Evolutionary conservation across 2,113 vertebrate species (phyloP).

Genomic region (Nycticorax nycticorax): DNA sequence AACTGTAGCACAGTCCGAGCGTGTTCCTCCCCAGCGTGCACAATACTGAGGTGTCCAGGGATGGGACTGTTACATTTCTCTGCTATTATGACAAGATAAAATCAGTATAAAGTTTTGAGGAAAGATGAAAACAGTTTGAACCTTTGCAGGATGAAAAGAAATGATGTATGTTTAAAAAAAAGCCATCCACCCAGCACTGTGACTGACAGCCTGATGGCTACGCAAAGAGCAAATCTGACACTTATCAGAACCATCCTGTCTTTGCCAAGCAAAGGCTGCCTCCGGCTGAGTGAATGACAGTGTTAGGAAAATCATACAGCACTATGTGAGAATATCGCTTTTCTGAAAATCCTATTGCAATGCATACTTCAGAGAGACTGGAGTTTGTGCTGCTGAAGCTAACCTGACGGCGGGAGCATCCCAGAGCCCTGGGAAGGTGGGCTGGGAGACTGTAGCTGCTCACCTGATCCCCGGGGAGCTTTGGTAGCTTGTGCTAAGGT

Average conservation of each 20-base stretch:
- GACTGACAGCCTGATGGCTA: not conserved
- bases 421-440: not conserved
- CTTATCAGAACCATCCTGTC: not conserved
- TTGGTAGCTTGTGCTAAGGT: not conserved
- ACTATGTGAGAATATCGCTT: not conserved
- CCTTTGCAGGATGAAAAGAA: not conserved
- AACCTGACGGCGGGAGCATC: not conserved
- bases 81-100: not conserved
- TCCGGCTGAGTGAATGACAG: not conserved
- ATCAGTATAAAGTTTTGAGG: not conserved
- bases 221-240: not conserved
- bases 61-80: not conserved
- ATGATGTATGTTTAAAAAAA: not conserved
- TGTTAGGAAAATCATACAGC: not conserved
- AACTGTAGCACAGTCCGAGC: not conserved
- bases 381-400: not conserved
- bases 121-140: not conserved
- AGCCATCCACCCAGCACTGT: not conserved
- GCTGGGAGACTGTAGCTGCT: not conserved
- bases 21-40: accelerated
- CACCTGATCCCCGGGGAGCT: accelerated
- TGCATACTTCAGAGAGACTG: not conserved
- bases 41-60: not conserved
- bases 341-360: not conserved
- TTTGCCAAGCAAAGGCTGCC: not conserved